A percentile compares a stretch with the other conserved stretches of the same genome.
Conservation (phyloP, 2,888 invertebrate species). For the Carabus problematicus region DNA sequence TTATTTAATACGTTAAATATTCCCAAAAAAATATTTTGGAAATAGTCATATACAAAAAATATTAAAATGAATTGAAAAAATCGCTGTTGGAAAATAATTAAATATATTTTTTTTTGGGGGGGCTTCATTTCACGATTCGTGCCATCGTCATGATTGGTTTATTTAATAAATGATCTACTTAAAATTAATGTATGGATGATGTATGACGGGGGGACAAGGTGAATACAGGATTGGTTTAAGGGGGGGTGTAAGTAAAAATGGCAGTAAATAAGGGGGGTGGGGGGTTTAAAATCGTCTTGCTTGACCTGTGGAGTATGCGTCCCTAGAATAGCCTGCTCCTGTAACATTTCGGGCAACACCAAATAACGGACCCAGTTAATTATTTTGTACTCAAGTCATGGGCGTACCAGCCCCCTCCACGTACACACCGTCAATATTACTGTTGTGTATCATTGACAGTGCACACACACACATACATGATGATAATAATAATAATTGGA, state of each 20-base stretch:
- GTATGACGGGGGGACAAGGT: neutral
- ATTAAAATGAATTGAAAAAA: neutral
- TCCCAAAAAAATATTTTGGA: neutral
- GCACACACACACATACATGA: too few relatives aligned
- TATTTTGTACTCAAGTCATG: conserved; percentile 32
- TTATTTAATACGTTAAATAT: too few relatives aligned
- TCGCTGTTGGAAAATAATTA: too few relatives aligned
- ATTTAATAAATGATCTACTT: conserved; percentile 20
- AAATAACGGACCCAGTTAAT: conserved; percentile 23
- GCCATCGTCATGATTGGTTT: too few relatives aligned
- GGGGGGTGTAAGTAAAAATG: conserved; percentile 1
- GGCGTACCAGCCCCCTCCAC: too few relatives aligned
- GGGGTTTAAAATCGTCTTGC: conserved; percentile 39
- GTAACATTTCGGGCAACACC: conserved; percentile 37
- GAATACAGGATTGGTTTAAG: conserved; percentile 13
- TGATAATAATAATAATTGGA: too few relatives aligned
- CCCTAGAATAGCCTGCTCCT: conserved; percentile 42
- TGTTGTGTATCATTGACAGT: too few relatives aligned
- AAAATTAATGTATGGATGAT: conserved; percentile 13
- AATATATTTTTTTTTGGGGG: too few relatives aligned
- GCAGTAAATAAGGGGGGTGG: neutral
- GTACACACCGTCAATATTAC: too few relatives aligned
- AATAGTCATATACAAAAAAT: neutral
- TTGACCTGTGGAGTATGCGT: conserved; percentile 35
- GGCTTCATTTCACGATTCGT: too few relatives aligned